Evolutionary conservation across 2,888 invertebrate genomes (phyloP).

Genomic region (Tenthredo mesomela): DNA sequence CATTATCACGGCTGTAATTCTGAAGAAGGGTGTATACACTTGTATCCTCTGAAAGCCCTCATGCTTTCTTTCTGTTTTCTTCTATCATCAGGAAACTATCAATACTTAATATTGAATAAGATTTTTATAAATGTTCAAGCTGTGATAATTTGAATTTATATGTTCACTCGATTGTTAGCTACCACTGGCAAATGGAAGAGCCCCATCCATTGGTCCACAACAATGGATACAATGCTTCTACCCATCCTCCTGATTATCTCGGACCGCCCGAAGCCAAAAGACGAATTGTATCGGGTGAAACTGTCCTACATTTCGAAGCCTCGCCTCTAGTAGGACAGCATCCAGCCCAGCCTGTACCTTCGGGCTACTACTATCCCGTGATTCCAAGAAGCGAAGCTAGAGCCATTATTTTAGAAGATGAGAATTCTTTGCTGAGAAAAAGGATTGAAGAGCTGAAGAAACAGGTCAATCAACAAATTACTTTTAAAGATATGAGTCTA

Average conservation of each 20-base stretch:
- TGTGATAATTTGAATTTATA: background rate
- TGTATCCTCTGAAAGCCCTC: background rate
- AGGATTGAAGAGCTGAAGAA: constrained; percentile 86
- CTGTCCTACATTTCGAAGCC: constrained; percentile 73
- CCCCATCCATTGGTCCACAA: constrained; percentile 69
- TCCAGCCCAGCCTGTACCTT: constrained; percentile 69
- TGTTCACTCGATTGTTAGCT: constrained; percentile 61
- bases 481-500: too few relatives aligned
- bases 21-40: background rate
- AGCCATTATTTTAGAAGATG: constrained; percentile 82
- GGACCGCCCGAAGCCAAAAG: constrained; percentile 75
- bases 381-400: constrained; percentile 76
- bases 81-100: background rate
- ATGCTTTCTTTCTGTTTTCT: background rate
- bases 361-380: constrained; percentile 75
- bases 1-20: background rate
- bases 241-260: constrained; percentile 72
- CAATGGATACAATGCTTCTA: constrained; percentile 69
- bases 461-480: too few relatives aligned
- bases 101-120: background rate
- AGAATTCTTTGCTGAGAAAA: constrained; percentile 84
- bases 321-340: constrained; percentile 74
- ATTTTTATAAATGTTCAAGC: background rate
- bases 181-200: constrained; percentile 74
- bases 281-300: constrained; percentile 72